These are phyloP conservation scores for Alouatta palliata DNA, from an alignment of 2,113 vertebrate genomes.

Conservation along the genomic window DNA sequence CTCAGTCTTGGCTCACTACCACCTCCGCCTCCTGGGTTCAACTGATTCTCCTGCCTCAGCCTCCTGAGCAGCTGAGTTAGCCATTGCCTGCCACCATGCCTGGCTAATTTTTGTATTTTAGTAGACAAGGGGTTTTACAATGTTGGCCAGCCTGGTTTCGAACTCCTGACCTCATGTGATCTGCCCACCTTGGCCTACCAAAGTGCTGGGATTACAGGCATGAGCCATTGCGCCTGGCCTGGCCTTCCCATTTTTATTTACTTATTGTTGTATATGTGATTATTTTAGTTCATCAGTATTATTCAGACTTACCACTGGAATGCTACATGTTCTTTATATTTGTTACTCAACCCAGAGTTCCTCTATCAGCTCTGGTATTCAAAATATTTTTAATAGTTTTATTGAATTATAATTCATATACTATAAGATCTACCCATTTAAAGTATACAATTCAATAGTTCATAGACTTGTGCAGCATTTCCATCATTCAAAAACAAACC, in stretches of 20 bases:
- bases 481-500: neutral
- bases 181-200: too few relatives aligned
- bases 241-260: neutral
- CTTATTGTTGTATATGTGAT: neutral
- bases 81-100: too few relatives aligned
- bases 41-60: too few relatives aligned
- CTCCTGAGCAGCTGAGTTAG: too few relatives aligned
- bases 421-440: neutral
- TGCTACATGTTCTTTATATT: neutral
- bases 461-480: conserved; percentile 13
- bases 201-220: too few relatives aligned
- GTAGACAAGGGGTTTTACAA: too few relatives aligned
- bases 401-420: neutral
- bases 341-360: neutral
- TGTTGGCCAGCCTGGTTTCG: too few relatives aligned
- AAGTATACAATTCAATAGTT: neutral
- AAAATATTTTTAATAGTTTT: neutral
- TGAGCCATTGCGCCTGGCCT: neutral
- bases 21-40: too few relatives aligned
- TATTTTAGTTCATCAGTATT: neutral
- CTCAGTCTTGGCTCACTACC: too few relatives aligned
- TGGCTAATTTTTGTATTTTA: too few relatives aligned
- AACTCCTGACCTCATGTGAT: too few relatives aligned
- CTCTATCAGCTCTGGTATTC: neutral
- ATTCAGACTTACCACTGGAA: neutral